Percentiles rank a stretch among this genome's conserved stretches.
Conservation (phyloP, 2,113 vertebrate genomes). For the Clarias macrocephalus region DNA sequence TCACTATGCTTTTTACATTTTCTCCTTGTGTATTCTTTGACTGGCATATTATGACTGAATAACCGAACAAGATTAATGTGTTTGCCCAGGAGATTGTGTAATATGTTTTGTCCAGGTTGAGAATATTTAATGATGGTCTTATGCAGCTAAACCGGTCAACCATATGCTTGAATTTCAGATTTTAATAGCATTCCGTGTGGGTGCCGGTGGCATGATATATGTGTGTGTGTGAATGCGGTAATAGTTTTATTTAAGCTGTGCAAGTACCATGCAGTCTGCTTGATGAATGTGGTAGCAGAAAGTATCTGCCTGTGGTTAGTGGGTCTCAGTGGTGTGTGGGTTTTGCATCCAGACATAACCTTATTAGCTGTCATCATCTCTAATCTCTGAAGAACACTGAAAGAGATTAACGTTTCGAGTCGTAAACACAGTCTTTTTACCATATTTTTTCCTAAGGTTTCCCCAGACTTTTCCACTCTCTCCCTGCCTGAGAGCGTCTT, state of each 20-base stretch:
- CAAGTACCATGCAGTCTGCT: conserved; percentile 23
- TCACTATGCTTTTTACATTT: conserved; percentile 12
- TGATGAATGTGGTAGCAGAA: conserved; percentile 32
- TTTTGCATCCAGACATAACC: conserved; percentile 38
- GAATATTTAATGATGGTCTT: conserved; percentile 38
- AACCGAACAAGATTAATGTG: conserved; percentile 23
- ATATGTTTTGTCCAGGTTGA: conserved; percentile 41
- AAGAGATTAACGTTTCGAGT: conserved; percentile 21
- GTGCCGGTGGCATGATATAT: conserved; percentile 15
- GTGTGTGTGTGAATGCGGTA: conserved; percentile 18
- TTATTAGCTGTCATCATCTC: conserved; percentile 34
- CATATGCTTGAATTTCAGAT: conserved; percentile 36
- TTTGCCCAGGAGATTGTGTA: conserved; percentile 37
- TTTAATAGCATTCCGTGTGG: conserved; percentile 36
- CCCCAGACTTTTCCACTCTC: conserved; percentile 18
- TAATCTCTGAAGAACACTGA: conserved; percentile 30
- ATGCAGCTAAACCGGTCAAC: conserved; percentile 35
- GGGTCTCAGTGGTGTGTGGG: conserved; percentile 18
- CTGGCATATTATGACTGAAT: conserved; percentile 33
- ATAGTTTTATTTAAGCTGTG: conserved; percentile 35
- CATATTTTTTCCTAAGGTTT: conserved; percentile 8
- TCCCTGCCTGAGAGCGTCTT: background rate
- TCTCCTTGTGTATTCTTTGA: conserved; percentile 19
- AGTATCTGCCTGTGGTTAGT: conserved; percentile 28
- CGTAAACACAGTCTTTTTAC: conserved; percentile 1